Conservation (phyloP, 2,888 invertebrate species). For the Acanthosoma haemorrhoidale region DNA sequence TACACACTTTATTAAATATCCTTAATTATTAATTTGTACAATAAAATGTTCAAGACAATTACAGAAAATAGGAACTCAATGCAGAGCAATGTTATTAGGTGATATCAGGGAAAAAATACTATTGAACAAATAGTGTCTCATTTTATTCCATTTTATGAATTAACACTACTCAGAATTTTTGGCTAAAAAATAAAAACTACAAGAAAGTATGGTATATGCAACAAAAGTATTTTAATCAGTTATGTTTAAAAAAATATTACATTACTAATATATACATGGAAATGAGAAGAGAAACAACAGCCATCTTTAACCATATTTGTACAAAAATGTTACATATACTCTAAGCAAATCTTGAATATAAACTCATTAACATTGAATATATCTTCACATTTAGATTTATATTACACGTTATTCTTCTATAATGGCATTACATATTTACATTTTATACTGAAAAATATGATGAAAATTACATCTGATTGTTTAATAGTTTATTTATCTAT, state of each 20-base stretch:
- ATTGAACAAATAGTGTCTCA: conserved; percentile 23
- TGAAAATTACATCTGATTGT: conserved; percentile 17
- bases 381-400: conserved; percentile 26
- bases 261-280: conserved; percentile 19
- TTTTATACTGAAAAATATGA: conserved; percentile 22
- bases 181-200: conserved; percentile 11
- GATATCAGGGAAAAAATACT: conserved; percentile 2
- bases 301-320: conserved; percentile 28
- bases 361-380: conserved; percentile 24
- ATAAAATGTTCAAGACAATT: neutral
- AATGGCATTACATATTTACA: conserved; percentile 26
- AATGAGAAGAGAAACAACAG: conserved; percentile 27
- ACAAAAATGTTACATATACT: conserved; percentile 28
- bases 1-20: conserved; percentile 9
- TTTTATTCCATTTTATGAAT: conserved; percentile 22
- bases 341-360: conserved; percentile 26
- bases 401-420: conserved; percentile 22
- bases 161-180: conserved; percentile 24
- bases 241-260: conserved; percentile 22
- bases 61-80: conserved; percentile 10
- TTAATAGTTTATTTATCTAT: conserved; percentile 12
- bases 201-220: neutral
- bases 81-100: conserved; percentile 4
- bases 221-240: neutral
- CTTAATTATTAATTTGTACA: neutral